phyloP scores from a whole-genome alignment of 2,888 invertebrate genomes.

The Tipula unca region DNA sequence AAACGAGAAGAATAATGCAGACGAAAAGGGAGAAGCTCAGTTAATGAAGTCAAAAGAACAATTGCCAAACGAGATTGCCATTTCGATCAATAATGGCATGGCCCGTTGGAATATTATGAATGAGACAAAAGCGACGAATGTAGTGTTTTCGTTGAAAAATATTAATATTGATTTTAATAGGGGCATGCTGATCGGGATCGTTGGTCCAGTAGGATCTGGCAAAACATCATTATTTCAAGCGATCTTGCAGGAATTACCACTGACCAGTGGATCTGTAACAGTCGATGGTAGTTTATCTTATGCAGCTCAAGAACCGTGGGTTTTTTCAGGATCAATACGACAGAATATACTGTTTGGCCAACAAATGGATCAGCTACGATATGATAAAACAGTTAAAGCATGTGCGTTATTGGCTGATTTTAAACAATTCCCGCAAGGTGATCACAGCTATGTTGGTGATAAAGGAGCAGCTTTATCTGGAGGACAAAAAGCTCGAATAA shows the following conservation, averaged over 20 bases:
- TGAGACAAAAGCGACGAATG: background rate
- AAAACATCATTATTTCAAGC: conserved; percentile 61
- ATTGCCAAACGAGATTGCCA: conserved; percentile 28
- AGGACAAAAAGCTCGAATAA: conserved; percentile 61
- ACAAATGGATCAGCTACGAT: conserved; percentile 32
- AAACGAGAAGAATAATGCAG: no score
- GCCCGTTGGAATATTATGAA: conserved; percentile 42
- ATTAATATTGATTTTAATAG: conserved; percentile 47
- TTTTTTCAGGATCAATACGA: conserved; percentile 63
- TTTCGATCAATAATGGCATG: conserved; percentile 32
- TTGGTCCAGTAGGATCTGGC: conserved; percentile 69
- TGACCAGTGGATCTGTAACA: conserved; percentile 45
- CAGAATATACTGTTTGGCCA: conserved; percentile 78
- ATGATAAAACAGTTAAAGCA: conserved; percentile 38
- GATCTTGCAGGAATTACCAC: conserved; percentile 62
- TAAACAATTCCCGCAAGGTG: conserved; percentile 46
- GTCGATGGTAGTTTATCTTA: conserved; percentile 62
- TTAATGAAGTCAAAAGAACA: conserved; percentile 21
- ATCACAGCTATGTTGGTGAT: conserved; percentile 51
- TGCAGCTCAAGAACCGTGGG: conserved; percentile 81
- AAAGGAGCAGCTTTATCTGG: conserved; percentile 53
- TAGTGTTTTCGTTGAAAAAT: conserved; percentile 30
- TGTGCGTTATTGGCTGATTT: conserved; percentile 46
- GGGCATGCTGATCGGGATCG: conserved; percentile 57
- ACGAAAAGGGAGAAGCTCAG: no score